Percentiles rank a stretch among this genome's conserved stretches.
These are phyloP conservation scores for Harpia harpyja DNA, from an alignment of 2,797 vertebrate species.

Conservation along the genomic window DNA sequence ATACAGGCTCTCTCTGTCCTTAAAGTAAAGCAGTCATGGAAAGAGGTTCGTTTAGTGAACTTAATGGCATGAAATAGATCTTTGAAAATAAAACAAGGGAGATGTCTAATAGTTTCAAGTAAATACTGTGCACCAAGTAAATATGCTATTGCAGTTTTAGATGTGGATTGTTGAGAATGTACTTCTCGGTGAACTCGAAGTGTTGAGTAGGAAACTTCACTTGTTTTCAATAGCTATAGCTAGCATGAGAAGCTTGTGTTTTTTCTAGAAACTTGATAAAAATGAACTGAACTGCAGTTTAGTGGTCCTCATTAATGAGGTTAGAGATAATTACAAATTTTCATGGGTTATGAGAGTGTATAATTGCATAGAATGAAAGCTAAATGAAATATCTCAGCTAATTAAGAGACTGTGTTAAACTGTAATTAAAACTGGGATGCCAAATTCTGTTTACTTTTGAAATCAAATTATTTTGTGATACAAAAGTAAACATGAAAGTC, in stretches of 20 bases:
- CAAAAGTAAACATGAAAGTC: neutral
- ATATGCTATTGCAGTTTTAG: neutral
- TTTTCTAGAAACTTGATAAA: slow-evolving; percentile 33
- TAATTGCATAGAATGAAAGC: slow-evolving; percentile 71
- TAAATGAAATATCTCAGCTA: slow-evolving; percentile 72
- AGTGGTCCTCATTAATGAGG: slow-evolving; percentile 63
- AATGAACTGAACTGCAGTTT: slow-evolving; percentile 42
- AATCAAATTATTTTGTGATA: slow-evolving; percentile 44
- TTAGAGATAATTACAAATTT: slow-evolving; percentile 72
- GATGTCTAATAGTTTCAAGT: neutral
- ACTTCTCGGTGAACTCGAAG: neutral
- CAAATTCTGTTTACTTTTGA: slow-evolving; percentile 54
- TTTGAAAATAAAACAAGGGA: neutral
- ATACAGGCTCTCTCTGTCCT: neutral
- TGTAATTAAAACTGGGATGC: slow-evolving; percentile 64
- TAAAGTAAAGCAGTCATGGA: neutral
- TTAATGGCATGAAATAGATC: neutral
- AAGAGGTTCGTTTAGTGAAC: neutral
- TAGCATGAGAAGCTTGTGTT: slow-evolving; percentile 6
- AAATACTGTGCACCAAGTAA: neutral
- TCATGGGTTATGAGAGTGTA: slow-evolving; percentile 57
- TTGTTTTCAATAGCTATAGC: slow-evolving; percentile 1
- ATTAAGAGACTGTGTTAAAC: slow-evolving; percentile 61
- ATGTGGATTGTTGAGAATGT: neutral
- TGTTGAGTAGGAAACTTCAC: slow-evolving; percentile 3